Evolutionary conservation across 2,888 invertebrate species (phyloP).

Genomic region (Diarsia rubi): DNA sequence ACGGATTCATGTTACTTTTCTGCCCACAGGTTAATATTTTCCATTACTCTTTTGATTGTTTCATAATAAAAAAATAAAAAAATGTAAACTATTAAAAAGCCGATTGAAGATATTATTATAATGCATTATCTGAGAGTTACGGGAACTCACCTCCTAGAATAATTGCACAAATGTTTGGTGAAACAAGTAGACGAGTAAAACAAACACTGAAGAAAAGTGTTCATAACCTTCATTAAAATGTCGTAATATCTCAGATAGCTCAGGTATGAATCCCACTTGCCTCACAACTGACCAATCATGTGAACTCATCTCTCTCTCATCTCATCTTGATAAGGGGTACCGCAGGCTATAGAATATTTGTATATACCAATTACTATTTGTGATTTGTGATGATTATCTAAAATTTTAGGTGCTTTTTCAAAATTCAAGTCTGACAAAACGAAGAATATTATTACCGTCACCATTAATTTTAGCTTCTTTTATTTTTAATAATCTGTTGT

Average conservation of each 20-base stretch:
- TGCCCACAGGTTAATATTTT: not conserved
- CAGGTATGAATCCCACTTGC: slow-evolving; percentile 16
- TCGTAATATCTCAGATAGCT: not conserved
- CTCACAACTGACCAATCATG: slow-evolving; percentile 31
- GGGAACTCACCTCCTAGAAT: not conserved
- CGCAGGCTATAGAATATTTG: not conserved
- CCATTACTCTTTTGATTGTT: not conserved
- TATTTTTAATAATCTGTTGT: not conserved
- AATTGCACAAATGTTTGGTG: not conserved
- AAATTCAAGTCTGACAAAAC: not conserved
- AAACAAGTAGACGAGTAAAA: not conserved
- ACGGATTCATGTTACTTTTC: not conserved
- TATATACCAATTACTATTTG: not conserved
- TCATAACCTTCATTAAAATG: not conserved
- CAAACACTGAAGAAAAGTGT: not conserved
- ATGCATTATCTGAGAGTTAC: not conserved
- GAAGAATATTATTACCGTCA: not conserved
- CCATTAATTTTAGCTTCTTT: not conserved
- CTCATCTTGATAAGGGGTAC: not conserved
- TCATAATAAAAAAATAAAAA: not conserved
- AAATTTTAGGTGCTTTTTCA: not conserved
- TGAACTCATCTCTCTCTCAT: too few species aligned
- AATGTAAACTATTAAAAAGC: not conserved
- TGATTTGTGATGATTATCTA: too few species aligned
- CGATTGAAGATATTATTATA: too few species aligned